Evolutionary conservation across 2,113 vertebrate genomes (phyloP).

Genomic region (Antennarius striatus): DNA sequence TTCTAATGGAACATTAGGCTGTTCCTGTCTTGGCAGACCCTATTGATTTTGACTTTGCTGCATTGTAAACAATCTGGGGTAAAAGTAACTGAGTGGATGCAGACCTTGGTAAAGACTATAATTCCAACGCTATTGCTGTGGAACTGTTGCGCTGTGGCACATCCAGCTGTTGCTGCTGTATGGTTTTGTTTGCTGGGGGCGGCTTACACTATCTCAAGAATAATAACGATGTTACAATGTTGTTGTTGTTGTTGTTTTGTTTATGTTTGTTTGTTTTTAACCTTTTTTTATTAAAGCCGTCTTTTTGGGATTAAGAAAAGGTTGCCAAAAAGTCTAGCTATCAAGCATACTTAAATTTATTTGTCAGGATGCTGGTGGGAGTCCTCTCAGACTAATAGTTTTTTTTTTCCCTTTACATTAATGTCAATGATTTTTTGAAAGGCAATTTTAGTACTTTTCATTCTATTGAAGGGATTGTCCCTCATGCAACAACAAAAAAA

Average conservation of each 20-base stretch:
- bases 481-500: too few species aligned
- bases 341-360: too few species aligned
- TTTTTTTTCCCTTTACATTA: constrained; percentile 11
- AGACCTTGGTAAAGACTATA: constrained; percentile 47
- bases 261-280: too few species aligned
- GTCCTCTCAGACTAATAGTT: constrained; percentile 7
- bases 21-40: constrained; percentile 59
- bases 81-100: constrained; percentile 62
- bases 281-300: not conserved
- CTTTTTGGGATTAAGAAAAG: constrained; percentile 18
- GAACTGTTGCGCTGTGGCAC: constrained; percentile 33
- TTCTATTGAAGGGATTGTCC: too few species aligned
- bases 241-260: too few species aligned
- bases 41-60: constrained; percentile 74
- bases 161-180: constrained; percentile 8
- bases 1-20: constrained; percentile 72
- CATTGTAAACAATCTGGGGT: constrained; percentile 68
- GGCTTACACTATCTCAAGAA: too few species aligned
- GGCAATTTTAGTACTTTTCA: too few species aligned
- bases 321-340: not conserved
- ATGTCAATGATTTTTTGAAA: not conserved
- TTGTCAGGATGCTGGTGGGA: not conserved
- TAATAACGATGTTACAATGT: too few species aligned
- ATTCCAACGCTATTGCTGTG: constrained; percentile 43
- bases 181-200: constrained; percentile 7